Percentiles rank a stretch among this genome's conserved stretches.
Evolutionary conservation across 2,797 vertebrate genomes (phyloP).

Genomic region (Gambelia wislizenii): DNA sequence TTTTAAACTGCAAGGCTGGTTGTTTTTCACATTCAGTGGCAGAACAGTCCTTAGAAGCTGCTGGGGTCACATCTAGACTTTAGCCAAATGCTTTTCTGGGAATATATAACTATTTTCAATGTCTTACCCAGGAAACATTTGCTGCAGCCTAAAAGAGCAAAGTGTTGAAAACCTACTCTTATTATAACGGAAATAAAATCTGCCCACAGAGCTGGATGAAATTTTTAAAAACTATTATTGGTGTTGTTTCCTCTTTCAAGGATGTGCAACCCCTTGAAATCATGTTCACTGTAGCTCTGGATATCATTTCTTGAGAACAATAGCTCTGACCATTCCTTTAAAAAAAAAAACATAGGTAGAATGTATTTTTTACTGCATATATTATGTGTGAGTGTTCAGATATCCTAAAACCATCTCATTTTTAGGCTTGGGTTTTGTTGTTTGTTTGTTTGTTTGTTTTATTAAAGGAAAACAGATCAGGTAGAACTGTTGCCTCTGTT

Average conservation of each 20-base stretch:
- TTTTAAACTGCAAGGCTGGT: slow-evolving; percentile 59
- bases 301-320: slow-evolving; percentile 34
- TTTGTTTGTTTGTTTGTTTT: background rate
- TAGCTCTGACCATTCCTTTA: slow-evolving; percentile 10
- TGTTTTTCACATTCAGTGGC: slow-evolving; percentile 67
- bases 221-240: slow-evolving; percentile 19
- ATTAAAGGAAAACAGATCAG: slow-evolving; percentile 4
- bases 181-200: slow-evolving; percentile 44
- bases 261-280: slow-evolving; percentile 34
- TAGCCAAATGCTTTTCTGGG: slow-evolving; percentile 50
- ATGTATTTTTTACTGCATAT: slow-evolving; percentile 12
- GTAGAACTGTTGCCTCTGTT: slow-evolving; percentile 4
- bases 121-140: slow-evolving; percentile 56
- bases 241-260: slow-evolving; percentile 19
- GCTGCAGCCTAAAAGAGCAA: slow-evolving; percentile 45
- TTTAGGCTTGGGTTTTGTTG: background rate
- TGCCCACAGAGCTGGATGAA: slow-evolving; percentile 39
- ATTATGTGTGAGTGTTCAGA: background rate
- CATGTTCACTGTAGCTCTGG: background rate
- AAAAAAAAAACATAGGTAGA: background rate
- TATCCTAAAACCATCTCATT: background rate
- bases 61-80: slow-evolving; percentile 50
- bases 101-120: slow-evolving; percentile 53
- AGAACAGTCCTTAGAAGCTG: slow-evolving; percentile 50
- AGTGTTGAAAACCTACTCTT: slow-evolving; percentile 62